A percentile compares a stretch with the other conserved stretches of the same genome.
phyloP scores from a whole-genome alignment of 2,797 vertebrate genomes.

The Furcifer pardalis region DNA sequence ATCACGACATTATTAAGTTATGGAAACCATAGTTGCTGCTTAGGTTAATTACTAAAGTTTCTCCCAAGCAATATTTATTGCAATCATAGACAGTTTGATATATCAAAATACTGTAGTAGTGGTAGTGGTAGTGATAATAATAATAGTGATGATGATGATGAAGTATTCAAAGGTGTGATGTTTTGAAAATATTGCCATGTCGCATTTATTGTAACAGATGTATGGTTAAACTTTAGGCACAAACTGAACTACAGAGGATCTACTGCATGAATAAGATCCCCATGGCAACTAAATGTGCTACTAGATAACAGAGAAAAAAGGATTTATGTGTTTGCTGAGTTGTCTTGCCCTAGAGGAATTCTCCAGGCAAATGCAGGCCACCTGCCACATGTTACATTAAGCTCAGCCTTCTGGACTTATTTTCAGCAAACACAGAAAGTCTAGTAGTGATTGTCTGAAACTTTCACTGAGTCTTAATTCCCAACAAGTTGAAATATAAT shows the following conservation, averaged over 20 bases:
- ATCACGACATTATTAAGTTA: constrained; percentile 45
- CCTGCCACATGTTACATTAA: constrained; percentile 89
- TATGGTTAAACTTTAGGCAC: constrained; percentile 84
- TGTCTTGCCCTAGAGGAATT: constrained; percentile 89
- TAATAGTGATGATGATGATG: constrained; percentile 70
- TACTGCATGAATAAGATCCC: constrained; percentile 88
- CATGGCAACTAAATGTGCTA: constrained; percentile 89
- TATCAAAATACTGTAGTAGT: constrained; percentile 58
- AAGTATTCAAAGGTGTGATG: constrained; percentile 71
- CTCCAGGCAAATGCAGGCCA: constrained; percentile 87
- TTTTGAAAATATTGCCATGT: constrained; percentile 81
- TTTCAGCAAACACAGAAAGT: constrained; percentile 78
- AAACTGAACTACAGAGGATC: constrained; percentile 84
- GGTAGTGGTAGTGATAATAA: no score
- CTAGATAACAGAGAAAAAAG: constrained; percentile 87
- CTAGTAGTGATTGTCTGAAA: constrained; percentile 76
- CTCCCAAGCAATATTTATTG: constrained; percentile 40
- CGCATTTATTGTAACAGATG: constrained; percentile 82
- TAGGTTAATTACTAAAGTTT: constrained; percentile 56
- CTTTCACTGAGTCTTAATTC: constrained; percentile 58
- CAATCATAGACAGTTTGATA: constrained; percentile 67
- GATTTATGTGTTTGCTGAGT: constrained; percentile 91
- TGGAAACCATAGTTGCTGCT: constrained; percentile 32
- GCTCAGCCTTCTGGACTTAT: constrained; percentile 83
- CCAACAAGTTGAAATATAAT: constrained; percentile 60